A percentile compares a stretch with the other conserved stretches of the same genome.
Evolutionary conservation across 2,113 vertebrate species (phyloP).

Genomic region (Carettochelys insculpta): DNA sequence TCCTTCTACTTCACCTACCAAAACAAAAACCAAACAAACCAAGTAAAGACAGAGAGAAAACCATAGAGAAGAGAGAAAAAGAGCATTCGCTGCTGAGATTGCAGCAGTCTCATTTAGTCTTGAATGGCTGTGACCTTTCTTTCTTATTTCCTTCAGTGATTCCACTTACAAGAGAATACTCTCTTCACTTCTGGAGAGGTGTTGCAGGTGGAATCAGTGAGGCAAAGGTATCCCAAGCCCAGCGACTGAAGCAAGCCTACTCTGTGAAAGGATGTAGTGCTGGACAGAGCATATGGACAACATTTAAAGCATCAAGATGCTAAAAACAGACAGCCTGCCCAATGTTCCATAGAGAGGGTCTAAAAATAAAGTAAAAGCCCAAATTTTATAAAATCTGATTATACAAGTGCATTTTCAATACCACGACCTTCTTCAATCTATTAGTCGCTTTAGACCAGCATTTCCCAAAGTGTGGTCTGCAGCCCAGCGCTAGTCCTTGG

Average conservation of each 20-base stretch:
- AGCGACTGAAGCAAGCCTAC: background rate
- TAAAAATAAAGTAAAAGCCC: background rate
- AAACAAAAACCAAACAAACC: background rate
- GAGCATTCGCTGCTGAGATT: background rate
- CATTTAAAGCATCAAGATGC: background rate
- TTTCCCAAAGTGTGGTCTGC: no score
- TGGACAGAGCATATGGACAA: background rate
- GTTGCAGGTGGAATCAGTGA: background rate
- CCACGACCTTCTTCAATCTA: background rate
- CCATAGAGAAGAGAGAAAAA: background rate
- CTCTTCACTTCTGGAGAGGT: background rate
- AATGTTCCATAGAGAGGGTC: background rate
- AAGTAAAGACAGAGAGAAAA: background rate
- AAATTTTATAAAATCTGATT: background rate
- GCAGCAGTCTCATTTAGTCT: background rate
- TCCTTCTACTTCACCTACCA: background rate
- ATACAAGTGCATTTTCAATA: background rate
- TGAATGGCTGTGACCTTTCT: background rate
- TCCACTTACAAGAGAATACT: background rate
- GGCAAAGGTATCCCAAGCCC: background rate
- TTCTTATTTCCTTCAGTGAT: background rate
- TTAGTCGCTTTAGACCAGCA: background rate
- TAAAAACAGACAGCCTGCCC: background rate
- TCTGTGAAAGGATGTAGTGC: background rate
- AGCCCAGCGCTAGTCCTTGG: no score